A percentile compares a stretch with the other conserved stretches of the same genome.
These are phyloP conservation scores for Grantiella picta DNA, from an alignment of 2,113 vertebrate genomes.

Conservation along the genomic window DNA sequence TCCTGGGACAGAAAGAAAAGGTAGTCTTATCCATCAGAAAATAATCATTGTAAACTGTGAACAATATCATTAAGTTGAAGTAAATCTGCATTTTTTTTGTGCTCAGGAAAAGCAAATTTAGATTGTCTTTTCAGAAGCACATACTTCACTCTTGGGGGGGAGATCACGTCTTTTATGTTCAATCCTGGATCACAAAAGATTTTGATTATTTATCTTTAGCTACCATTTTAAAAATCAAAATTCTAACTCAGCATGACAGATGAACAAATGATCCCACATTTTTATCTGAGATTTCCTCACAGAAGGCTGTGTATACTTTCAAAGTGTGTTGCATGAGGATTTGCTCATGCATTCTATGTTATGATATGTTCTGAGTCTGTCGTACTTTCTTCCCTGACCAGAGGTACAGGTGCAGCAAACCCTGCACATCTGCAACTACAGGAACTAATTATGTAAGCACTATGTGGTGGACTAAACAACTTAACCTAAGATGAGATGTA, in stretches of 20 bases:
- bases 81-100: background rate
- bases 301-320: background rate
- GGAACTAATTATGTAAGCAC: background rate
- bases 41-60: background rate
- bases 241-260: background rate
- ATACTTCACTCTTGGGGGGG: background rate
- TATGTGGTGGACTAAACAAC: background rate
- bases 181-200: background rate
- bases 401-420: background rate
- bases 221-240: background rate
- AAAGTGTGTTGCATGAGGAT: background rate
- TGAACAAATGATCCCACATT: background rate
- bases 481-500: background rate
- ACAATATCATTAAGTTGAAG: background rate
- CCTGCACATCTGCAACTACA: background rate
- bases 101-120: background rate
- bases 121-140: background rate
- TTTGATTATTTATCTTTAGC: background rate
- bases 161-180: background rate
- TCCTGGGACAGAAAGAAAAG: background rate
- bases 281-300: background rate
- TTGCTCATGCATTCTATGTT: rapidly evolving
- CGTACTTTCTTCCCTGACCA: background rate
- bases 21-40: background rate
- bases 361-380: background rate